Conservation (phyloP, 2,888 invertebrate genomes). For the Neuroscelio doddi region DNA sequence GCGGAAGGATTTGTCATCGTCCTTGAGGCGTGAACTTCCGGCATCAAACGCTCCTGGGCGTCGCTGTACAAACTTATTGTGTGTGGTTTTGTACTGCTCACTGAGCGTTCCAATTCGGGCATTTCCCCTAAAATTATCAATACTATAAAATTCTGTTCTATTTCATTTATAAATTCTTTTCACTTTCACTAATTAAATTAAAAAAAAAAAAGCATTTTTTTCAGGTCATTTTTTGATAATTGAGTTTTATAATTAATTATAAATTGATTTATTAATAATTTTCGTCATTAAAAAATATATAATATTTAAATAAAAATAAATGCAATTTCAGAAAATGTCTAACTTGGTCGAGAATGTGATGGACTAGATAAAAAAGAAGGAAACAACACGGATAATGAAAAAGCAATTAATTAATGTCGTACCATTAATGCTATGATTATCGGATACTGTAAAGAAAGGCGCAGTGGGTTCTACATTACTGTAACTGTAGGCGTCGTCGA, state of each 20-base stretch:
- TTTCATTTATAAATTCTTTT: too few species aligned
- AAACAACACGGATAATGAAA: neutral
- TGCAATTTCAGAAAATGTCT: too few species aligned
- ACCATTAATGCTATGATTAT: slow-evolving; percentile 69
- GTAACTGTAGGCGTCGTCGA: slow-evolving; percentile 43
- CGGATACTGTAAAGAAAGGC: slow-evolving; percentile 61
- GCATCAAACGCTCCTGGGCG: slow-evolving; percentile 54
- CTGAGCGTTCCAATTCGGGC: slow-evolving; percentile 59
- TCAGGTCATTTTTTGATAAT: too few species aligned
- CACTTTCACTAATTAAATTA: too few species aligned
- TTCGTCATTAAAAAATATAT: too few species aligned
- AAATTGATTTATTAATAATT: too few species aligned
- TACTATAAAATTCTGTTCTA: neutral
- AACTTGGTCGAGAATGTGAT: too few species aligned
- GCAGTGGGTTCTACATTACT: slow-evolving; percentile 54
- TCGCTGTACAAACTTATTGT: slow-evolving; percentile 59
- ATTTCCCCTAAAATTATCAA: slow-evolving; percentile 59
- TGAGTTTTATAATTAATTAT: too few species aligned
- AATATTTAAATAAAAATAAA: too few species aligned
- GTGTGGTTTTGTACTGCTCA: slow-evolving; percentile 60
- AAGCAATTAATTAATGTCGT: slow-evolving; percentile 23
- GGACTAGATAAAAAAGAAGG: slow-evolving; percentile 1
- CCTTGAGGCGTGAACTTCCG: slow-evolving; percentile 46
- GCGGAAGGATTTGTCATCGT: slow-evolving; percentile 22
- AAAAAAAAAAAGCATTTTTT: too few species aligned